A percentile compares a stretch with the other conserved stretches of the same genome.
phyloP scores from a whole-genome alignment of 2,888 invertebrate species.

The Sesia bembeciformis region DNA sequence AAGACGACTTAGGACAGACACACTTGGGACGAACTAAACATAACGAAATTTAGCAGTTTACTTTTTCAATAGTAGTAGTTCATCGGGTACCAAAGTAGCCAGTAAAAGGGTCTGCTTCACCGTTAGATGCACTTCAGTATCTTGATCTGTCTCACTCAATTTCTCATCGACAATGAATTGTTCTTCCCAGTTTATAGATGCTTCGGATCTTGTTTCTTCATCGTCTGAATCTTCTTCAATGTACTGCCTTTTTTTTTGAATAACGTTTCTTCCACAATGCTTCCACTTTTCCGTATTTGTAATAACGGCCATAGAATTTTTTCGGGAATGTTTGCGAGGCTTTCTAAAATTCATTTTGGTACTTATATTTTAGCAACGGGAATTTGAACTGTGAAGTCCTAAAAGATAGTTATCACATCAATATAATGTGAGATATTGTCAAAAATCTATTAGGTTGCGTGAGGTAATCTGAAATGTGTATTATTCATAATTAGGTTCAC shows the following conservation, averaged over 20 bases:
- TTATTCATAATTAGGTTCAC: too few species aligned
- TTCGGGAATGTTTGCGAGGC: constrained; percentile 33
- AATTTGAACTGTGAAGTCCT: too few species aligned
- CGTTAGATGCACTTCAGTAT: constrained; percentile 55
- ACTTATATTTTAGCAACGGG: background rate
- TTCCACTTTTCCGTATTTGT: constrained; percentile 47
- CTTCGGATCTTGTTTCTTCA: constrained; percentile 32
- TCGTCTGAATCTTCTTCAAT: constrained; percentile 38
- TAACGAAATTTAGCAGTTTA: constrained; percentile 12
- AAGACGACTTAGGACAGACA: too few species aligned
- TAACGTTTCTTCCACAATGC: constrained; percentile 28
- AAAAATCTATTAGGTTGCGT: constrained; percentile 36
- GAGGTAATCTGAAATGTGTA: background rate
- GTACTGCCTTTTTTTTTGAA: constrained; percentile 21
- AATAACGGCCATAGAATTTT: constrained; percentile 37
- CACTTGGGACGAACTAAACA: too few species aligned
- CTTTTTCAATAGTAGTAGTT: constrained; percentile 62
- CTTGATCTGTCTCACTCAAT: constrained; percentile 37
- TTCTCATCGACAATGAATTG: constrained; percentile 47
- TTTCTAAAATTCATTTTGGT: constrained; percentile 51
- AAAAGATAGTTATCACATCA: too few species aligned
- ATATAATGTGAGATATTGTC: constrained; percentile 1
- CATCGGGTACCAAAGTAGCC: constrained; percentile 72
- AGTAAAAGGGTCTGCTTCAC: constrained; percentile 65
- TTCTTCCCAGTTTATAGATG: constrained; percentile 49